Base-by-base conservation (phyloP, 2,888 invertebrate genomes). In the Clanis bilineata region DNA sequence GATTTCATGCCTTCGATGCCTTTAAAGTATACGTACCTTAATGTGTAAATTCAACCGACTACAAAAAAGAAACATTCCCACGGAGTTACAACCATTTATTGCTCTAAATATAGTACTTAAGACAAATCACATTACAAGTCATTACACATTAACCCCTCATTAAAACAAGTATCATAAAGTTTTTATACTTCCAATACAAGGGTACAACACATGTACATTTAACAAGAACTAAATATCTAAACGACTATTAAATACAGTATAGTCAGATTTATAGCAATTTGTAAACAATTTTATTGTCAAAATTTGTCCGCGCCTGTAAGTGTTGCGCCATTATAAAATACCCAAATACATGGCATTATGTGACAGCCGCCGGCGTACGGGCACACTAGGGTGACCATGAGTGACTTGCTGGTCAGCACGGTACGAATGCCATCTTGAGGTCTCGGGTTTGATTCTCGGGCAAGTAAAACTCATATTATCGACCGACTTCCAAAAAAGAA, bases 201-300 rank as follows among this genome's bases (percentile, higher is more conserved):
- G 2, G 51, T 51, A 18, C 28, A 51, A 10, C 51, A 28, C 15
- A 57, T 25, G 28, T 43, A 36, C 36, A 12, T 18, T 22, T 7
- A 57, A 32, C 57, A 45, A 45, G 43, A 21, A 44, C 28, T 45
- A 7, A 36, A 44, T 47, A 25, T 15, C 59, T 44, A 57, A 39
- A 45, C 28, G 38, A 58, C 15, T 57, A 25, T 12, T 54, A 54
- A 59, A 32, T 32, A 62, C 59, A 43, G 59, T 58, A 57, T 60
- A 38, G 43, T 36, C 32, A 43, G 62, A 59, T 63, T 63, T 51
- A 58, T 39, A 62, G 61, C 66, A 70, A 66, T 71, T 71, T 67
- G 57, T 65, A 66, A 67, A 70, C 73, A 75, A 80, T 82, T 77
- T 80, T 63, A 65, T 63, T 75, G 79, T 79, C 79, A 79, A 73